Conservation (phyloP, 2,888 invertebrate species). For the Ophion obscuratus region DNA sequence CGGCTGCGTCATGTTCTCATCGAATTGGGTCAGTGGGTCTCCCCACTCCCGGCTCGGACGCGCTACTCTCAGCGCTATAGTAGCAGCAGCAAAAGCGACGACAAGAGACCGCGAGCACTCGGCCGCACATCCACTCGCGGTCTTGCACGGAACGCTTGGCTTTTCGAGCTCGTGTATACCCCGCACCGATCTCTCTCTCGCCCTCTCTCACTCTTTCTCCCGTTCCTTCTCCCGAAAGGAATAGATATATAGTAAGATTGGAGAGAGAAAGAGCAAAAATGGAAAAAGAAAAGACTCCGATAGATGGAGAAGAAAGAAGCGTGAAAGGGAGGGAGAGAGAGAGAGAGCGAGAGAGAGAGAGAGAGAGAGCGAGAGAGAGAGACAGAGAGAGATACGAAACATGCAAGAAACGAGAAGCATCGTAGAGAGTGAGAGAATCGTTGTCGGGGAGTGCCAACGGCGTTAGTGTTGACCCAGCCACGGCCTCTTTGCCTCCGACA, state of each 20-base stretch:
- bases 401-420: conserved; percentile 44
- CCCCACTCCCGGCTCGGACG: conserved; percentile 85
- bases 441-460: conserved; percentile 82
- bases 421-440: conserved; percentile 71
- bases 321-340: conserved; percentile 31
- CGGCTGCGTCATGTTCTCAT: conserved; percentile 84
- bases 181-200: not conserved
- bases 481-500: conserved; percentile 63
- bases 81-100: conserved; percentile 19
- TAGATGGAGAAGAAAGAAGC: not conserved
- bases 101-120: conserved; percentile 61
- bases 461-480: conserved; percentile 83
- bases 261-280: conserved; percentile 23
- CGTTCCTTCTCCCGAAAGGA: no score
- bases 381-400: conserved; percentile 63
- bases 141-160: conserved; percentile 41
- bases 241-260: conserved; percentile 6
- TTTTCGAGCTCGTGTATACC: conserved; percentile 48
- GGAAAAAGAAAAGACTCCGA: conserved; percentile 10
- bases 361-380: conserved; percentile 32
- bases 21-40: conserved; percentile 95
- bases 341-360: conserved; percentile 54
- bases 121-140: conserved; percentile 60
- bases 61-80: conserved; percentile 64
- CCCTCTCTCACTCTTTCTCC: not conserved